Base-by-base conservation (phyloP, 2,888 invertebrate species). In the Perizoma flavofasciatum region DNA sequence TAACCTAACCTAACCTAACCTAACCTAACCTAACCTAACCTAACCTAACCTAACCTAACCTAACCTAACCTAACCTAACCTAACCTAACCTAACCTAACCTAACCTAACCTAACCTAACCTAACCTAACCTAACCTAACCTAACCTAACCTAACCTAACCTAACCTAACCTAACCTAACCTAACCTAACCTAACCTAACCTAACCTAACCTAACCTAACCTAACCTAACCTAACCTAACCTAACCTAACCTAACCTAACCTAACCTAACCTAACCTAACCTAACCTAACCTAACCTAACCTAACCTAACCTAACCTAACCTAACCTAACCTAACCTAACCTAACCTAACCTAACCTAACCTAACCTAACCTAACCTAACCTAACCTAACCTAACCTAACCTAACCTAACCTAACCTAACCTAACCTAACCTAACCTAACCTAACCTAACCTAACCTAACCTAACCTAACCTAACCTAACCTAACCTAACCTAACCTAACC, bases 301-400 rank as follows among this genome's bases (percentile, higher is more conserved):
- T 59, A 4, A 52, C 33, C 46, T 33, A 46, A 46, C 46, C 46
- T 46, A 46, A 46, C 46, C 46, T 46, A 46, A 46, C 33, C 46
- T 46, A 46, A 46, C 33, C 32, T 32, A 46, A 46, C 46, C 46
- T 46, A 46, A 46, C 46, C 46, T 33, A 46, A 46, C 22, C 46
- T 46, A 46, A 46, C 46, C 46, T 32, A 46, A 46, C 46, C 46
- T 46, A 46, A 46, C 46, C 46, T 46, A 46, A 46, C 46, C 46
- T 46, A 46, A 22, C 32, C 46, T 46, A 46, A 22, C 46, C 46
- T 33, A 46, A 46, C 46, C 46, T 46, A 46, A 46, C 46, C 46
- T 46, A 46, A 46, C 46, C 32, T 46, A 46, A 46, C 46, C 46
- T 32, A 46, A 46, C 46, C 33, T 32, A 46, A 46, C 46, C 46